Evolutionary conservation across 2,888 invertebrate genomes (phyloP).

Genomic region (Lamellibrachia columna): DNA sequence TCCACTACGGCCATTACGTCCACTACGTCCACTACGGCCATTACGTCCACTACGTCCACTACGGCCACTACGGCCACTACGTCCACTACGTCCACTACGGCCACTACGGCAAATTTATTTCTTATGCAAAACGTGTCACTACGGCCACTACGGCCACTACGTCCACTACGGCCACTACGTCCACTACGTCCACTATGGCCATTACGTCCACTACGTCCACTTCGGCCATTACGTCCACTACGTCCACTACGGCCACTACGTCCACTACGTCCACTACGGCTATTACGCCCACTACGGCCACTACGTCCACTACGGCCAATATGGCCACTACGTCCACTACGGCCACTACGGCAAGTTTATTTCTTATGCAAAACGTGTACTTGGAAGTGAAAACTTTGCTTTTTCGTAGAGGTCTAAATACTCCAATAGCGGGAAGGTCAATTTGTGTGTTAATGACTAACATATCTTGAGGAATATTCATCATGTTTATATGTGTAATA

Average conservation of each 20-base stretch:
- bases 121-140: not conserved
- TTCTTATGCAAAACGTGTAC: not conserved
- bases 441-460: slow-evolving; percentile 9
- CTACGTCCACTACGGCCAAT: not conserved
- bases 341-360: not conserved
- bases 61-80: too few species aligned
- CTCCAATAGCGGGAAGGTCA: not conserved
- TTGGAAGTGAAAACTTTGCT: not conserved
- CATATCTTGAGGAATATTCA: not conserved
- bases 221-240: not conserved
- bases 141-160: too few species aligned
- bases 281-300: not conserved
- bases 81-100: too few species aligned
- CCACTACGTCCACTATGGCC: too few species aligned
- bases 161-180: too few species aligned
- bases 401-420: not conserved
- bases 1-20: too few species aligned
- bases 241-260: too few species aligned
- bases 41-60: too few species aligned
- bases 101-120: not conserved
- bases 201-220: not conserved
- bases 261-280: too few species aligned
- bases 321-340: not conserved
- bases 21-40: too few species aligned
- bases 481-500: not conserved